Evolutionary conservation across 2,888 invertebrate species (phyloP).

Genomic region (Crocallis elinguaria): DNA sequence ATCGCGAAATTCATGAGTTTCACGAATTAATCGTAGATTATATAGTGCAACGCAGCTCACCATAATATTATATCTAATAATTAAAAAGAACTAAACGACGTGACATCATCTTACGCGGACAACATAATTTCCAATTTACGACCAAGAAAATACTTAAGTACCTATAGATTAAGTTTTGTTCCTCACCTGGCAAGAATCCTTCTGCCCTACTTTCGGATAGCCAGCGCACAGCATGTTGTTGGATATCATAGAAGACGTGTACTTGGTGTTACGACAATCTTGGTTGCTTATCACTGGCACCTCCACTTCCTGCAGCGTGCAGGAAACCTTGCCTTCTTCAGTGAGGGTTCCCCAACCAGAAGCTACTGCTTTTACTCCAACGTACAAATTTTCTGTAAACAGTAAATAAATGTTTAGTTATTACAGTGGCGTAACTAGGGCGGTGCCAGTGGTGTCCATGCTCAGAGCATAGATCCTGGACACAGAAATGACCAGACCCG

Average conservation of each 20-base stretch:
- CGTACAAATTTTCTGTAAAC: conserved; percentile 87
- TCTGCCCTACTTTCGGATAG: conserved; percentile 88
- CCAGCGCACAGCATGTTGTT: conserved; percentile 96
- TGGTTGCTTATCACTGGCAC: conserved; percentile 89
- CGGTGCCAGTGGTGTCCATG: not conserved
- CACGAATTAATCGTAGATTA: no score
- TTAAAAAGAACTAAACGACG: no score
- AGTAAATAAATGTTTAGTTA: not conserved
- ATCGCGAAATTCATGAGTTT: no score
- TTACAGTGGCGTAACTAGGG: not conserved
- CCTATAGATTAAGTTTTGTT: not conserved
- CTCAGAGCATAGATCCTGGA: no score
- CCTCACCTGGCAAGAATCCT: conserved; percentile 92
- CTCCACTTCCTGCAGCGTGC: conserved; percentile 92
- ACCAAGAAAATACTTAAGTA: no score
- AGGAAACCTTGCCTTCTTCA: conserved; percentile 93
- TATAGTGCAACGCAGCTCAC: no score
- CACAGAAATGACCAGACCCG: no score
- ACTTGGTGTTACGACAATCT: conserved; percentile 90
- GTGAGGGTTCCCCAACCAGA: conserved; percentile 95
- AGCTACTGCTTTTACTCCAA: conserved; percentile 89
- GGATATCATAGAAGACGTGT: conserved; percentile 92
- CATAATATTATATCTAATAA: no score
- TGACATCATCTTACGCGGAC: no score
- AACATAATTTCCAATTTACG: not conserved